phyloP scores from a whole-genome alignment of 2,888 invertebrate genomes.

The Coelogynopora nodosa region DNA sequence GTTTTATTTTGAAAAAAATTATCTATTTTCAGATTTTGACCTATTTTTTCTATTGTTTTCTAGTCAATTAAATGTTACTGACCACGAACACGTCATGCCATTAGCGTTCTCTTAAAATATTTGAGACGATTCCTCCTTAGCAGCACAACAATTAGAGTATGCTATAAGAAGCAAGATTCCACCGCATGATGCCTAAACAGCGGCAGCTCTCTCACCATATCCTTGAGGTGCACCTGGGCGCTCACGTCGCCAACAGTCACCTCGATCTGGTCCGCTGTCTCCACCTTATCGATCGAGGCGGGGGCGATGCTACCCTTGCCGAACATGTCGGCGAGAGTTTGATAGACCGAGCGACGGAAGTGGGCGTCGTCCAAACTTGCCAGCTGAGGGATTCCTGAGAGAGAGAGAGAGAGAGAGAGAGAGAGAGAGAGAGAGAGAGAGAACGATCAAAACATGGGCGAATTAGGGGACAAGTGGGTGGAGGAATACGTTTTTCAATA shows the following conservation, averaged over 20 bases:
- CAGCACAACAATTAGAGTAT: no score
- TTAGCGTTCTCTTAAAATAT: no score
- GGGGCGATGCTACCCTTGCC: slow-evolving; percentile 81
- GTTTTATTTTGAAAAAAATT: no score
- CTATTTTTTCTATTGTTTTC: no score
- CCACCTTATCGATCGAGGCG: slow-evolving; percentile 85
- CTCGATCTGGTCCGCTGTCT: slow-evolving; percentile 70
- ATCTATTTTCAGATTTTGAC: no score
- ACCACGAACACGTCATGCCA: no score
- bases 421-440: slow-evolving; percentile 41
- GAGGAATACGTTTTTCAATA: no score
- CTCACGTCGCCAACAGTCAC: slow-evolving; percentile 1
- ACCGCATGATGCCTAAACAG: no score
- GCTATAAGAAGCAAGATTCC: no score
- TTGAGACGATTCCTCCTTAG: no score
- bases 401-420: slow-evolving; percentile 36
- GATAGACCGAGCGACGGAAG: slow-evolving; percentile 81
- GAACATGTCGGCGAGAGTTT: slow-evolving; percentile 89
- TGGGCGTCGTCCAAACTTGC: slow-evolving; percentile 81
- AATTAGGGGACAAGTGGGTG: not conserved
- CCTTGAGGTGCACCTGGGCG: not conserved
- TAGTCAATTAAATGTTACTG: no score
- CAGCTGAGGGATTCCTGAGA: slow-evolving; percentile 56
- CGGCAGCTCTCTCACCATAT: not conserved
- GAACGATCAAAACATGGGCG: not conserved